Percentiles rank a stretch among this genome's conserved stretches.
Evolutionary conservation across 2,888 invertebrate genomes (phyloP).

Genomic region (Leucoptera coffeella): DNA sequence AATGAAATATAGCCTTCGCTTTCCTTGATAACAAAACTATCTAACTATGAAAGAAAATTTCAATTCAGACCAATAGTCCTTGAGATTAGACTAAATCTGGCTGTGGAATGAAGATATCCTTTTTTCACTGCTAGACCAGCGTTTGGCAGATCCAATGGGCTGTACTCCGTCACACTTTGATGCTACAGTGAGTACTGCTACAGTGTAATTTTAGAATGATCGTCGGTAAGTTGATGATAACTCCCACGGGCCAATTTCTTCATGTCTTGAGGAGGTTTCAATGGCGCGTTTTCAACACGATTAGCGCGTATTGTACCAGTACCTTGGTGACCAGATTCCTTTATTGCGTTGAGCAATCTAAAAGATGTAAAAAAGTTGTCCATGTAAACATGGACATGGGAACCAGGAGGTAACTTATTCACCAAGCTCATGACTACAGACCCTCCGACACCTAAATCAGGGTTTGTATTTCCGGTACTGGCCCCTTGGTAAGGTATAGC

Average conservation of each 20-base stretch:
- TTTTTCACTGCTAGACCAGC: no score
- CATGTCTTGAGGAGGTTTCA: neutral
- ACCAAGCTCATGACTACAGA: constrained; percentile 5
- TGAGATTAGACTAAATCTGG: no score
- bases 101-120: no score
- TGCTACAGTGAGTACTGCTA: neutral
- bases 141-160: no score
- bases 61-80: no score
- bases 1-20: no score
- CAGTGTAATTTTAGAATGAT: neutral
- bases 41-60: no score
- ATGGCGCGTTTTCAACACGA: constrained; percentile 1
- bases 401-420: constrained; percentile 4
- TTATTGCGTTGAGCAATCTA: neutral
- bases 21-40: no score
- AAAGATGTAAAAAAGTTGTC: constrained; percentile 1
- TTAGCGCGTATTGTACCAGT: no score
- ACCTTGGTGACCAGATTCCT: neutral
- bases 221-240: neutral
- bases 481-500: constrained; percentile 11
- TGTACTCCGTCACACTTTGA: no score
- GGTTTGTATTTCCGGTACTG: constrained; percentile 5
- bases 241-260: neutral
- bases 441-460: no score
- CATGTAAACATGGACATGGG: neutral